These are phyloP conservation scores for Rhynchomys soricoides DNA, from an alignment of 2,113 vertebrate species.

Conservation along the genomic window DNA sequence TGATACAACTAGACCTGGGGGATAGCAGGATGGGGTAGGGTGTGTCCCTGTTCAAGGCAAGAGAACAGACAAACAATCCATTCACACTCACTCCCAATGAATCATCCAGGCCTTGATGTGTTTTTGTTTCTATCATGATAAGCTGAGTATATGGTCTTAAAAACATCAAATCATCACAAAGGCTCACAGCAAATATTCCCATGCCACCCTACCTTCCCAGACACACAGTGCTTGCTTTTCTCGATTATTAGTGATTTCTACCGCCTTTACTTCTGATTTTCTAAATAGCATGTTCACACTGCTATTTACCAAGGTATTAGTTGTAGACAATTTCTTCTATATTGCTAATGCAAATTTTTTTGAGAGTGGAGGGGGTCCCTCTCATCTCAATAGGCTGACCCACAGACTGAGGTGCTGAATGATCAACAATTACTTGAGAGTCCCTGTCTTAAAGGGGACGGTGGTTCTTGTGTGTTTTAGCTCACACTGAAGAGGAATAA, in stretches of 20 bases:
- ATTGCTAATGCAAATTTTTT: not conserved
- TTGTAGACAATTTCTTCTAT: not conserved
- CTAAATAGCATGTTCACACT: not conserved
- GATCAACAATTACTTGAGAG: not conserved
- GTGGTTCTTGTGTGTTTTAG: not conserved
- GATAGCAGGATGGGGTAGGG: not conserved
- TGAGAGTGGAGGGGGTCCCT: not conserved
- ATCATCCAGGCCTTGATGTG: not conserved
- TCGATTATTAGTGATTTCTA: not conserved
- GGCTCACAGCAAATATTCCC: not conserved
- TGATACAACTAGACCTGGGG: not conserved
- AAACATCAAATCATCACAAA: not conserved
- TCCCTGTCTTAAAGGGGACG: not conserved
- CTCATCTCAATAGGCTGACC: not conserved
- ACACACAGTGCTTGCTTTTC: not conserved
- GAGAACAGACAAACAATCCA: not conserved
- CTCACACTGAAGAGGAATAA: not conserved
- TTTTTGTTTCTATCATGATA: constrained; percentile 11
- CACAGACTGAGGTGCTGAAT: not conserved
- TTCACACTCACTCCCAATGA: not conserved
- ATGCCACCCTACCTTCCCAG: not conserved
- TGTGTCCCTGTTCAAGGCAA: not conserved
- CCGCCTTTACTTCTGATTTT: not conserved
- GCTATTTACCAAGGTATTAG: not conserved
- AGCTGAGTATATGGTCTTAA: not conserved